Percentiles rank a stretch among this genome's conserved stretches.
Evolutionary conservation across 1,140 invertebrate species (phyloP).

Genomic region (Chlorops oryzae): DNA sequence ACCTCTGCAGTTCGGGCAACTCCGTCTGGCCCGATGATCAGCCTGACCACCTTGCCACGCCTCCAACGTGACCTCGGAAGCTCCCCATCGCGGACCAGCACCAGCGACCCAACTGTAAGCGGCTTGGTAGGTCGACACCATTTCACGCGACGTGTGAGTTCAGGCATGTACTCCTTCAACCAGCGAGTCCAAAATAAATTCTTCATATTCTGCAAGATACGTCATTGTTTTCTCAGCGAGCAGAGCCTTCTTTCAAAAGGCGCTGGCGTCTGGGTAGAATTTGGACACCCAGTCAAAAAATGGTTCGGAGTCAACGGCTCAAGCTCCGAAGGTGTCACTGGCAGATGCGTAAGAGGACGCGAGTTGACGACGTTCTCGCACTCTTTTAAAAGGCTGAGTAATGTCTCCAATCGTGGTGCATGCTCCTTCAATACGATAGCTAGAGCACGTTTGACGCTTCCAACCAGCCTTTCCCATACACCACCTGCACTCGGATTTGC

Average conservation of each 20-base stretch:
- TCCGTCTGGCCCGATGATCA: conserved; percentile 29
- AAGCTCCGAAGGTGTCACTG: too few species aligned
- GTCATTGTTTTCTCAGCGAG: conserved; percentile 16
- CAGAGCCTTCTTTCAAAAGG: conserved; percentile 15
- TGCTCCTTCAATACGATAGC: too few species aligned
- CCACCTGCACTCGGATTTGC: conserved; percentile 19
- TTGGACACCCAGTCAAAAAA: too few species aligned
- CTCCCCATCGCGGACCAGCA: neutral
- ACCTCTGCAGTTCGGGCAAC: conserved; percentile 29
- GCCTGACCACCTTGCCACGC: conserved; percentile 12
- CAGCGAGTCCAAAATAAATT: neutral
- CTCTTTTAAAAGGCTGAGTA: conserved; percentile 9
- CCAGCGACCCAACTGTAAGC: neutral
- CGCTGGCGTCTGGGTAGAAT: too few species aligned
- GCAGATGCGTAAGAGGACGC: too few species aligned
- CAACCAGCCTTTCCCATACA: conserved; percentile 16
- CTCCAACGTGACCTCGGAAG: neutral
- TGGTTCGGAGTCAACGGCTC: too few species aligned
- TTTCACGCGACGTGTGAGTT: too few species aligned
- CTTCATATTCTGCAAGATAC: neutral
- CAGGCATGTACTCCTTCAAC: neutral
- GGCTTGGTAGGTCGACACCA: neutral
- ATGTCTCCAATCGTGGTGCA: conserved; percentile 4
- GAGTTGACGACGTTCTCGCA: too few species aligned
- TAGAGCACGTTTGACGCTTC: conserved; percentile 9